A percentile compares a stretch with the other conserved stretches of the same genome.
Conservation (phyloP, 2,888 invertebrate species). For the Brachylomia viminalis region DNA sequence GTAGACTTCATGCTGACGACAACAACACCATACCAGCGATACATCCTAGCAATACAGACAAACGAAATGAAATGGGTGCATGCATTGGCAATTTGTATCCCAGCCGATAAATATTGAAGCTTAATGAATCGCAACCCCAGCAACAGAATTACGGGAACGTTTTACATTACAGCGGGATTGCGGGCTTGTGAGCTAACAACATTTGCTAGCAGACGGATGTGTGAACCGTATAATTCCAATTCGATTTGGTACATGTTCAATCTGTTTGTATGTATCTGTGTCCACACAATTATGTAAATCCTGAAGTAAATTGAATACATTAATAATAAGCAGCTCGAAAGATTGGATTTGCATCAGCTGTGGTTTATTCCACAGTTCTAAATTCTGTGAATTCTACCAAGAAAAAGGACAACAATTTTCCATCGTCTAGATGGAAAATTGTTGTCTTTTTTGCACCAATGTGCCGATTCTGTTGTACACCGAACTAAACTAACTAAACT, state of each 20-base stretch:
- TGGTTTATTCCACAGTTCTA: constrained; percentile 4
- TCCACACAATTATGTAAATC: constrained; percentile 62
- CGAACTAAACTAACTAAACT: too few species aligned
- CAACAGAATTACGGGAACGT: constrained; percentile 58
- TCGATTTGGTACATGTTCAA: constrained; percentile 60
- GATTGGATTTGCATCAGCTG: constrained; percentile 54
- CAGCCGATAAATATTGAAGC: constrained; percentile 69
- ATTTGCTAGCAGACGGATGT: constrained; percentile 71
- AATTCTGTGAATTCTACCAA: too few species aligned
- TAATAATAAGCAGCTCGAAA: constrained; percentile 33
- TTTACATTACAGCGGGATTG: constrained; percentile 64
- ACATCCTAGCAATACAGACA: not conserved
- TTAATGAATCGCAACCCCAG: constrained; percentile 67
- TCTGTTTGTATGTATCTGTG: constrained; percentile 52
- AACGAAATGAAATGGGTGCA: constrained; percentile 33
- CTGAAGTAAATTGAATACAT: constrained; percentile 54
- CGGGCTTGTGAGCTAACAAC: constrained; percentile 73
- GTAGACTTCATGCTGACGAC: not conserved
- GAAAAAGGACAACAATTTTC: too few species aligned
- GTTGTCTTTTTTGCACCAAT: too few species aligned
- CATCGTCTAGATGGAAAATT: too few species aligned
- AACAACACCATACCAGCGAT: constrained; percentile 6
- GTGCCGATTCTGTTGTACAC: too few species aligned
- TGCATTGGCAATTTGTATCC: constrained; percentile 46
- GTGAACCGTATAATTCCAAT: constrained; percentile 67